Evolutionary conservation across 2,888 invertebrate genomes (phyloP).

Genomic region (Philhelius pedissequus): DNA sequence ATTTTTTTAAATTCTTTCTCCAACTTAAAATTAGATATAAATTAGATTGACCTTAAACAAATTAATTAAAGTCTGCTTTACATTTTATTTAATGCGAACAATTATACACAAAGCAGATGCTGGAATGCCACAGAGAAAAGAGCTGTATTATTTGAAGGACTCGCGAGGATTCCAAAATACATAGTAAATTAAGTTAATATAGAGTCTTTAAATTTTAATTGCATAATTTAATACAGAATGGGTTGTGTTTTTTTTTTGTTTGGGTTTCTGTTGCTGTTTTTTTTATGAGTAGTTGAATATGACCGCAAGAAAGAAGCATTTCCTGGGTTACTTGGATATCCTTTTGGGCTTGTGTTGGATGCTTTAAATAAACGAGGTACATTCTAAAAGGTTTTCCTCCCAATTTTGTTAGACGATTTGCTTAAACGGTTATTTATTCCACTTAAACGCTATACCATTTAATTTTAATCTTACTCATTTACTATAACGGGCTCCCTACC

Average conservation of each 20-base stretch:
- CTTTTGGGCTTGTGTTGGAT: background rate
- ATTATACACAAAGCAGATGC: background rate
- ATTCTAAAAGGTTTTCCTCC: background rate
- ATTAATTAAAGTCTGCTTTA: constrained; percentile 25
- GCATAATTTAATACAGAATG: background rate
- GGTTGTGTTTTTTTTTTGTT: background rate
- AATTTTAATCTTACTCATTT: too few species aligned
- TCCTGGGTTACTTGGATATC: background rate
- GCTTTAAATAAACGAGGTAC: background rate
- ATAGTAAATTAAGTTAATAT: background rate
- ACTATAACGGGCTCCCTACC: too few species aligned
- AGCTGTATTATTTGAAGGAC: background rate
- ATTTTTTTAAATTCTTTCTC: background rate
- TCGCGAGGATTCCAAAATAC: background rate
- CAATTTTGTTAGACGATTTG: background rate
- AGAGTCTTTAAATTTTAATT: constrained; percentile 5
- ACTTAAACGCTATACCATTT: too few species aligned
- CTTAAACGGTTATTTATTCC: too few species aligned
- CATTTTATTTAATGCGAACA: constrained; percentile 16
- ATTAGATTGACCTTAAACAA: constrained; percentile 29
- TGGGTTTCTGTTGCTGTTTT: too few species aligned
- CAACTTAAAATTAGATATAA: constrained; percentile 25
- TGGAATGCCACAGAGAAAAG: background rate
- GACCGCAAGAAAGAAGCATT: background rate
- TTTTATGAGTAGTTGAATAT: background rate